Conservation (phyloP, 2,888 invertebrate genomes). For the Branchinecta sandiegonensis region DNA sequence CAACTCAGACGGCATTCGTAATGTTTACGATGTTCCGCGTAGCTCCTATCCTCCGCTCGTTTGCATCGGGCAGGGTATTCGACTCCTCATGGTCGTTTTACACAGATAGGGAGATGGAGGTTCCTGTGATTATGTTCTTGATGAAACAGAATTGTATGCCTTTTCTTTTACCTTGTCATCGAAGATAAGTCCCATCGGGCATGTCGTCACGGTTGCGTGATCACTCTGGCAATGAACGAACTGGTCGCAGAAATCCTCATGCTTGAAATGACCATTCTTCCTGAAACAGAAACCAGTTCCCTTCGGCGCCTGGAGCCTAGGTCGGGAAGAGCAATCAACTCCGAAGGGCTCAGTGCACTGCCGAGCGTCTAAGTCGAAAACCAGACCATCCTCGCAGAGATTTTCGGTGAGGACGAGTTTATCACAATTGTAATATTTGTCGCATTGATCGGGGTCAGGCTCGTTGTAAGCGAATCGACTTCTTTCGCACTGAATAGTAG, state of each 20-base stretch:
- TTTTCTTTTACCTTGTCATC: slow-evolving; percentile 17
- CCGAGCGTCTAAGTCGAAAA: slow-evolving; percentile 18
- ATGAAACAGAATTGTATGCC: too few relatives aligned
- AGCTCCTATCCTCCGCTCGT: too few relatives aligned
- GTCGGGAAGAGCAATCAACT: slow-evolving; percentile 22
- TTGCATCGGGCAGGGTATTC: too few relatives aligned
- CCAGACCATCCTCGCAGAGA: slow-evolving; percentile 23
- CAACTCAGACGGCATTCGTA: too few relatives aligned
- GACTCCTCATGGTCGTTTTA: too few relatives aligned
- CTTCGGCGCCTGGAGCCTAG: slow-evolving; percentile 21
- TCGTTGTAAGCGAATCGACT: slow-evolving; percentile 17
- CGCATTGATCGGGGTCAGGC: slow-evolving; percentile 20
- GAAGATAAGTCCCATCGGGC: slow-evolving; percentile 22
- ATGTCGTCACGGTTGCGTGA: slow-evolving; percentile 19
- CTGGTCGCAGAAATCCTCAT: slow-evolving; percentile 23
- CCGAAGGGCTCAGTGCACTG: slow-evolving; percentile 21
- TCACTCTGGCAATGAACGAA: slow-evolving; percentile 21
- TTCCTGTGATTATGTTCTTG: too few relatives aligned
- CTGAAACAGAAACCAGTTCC: slow-evolving; percentile 21
- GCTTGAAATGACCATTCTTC: slow-evolving; percentile 21
- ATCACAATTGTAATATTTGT: slow-evolving; percentile 21
- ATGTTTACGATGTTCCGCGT: too few relatives aligned
- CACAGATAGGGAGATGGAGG: too few relatives aligned
- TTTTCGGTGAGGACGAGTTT: slow-evolving; percentile 15
- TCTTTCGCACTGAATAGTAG: slow-evolving; percentile 9